Conservation (phyloP, 2,888 invertebrate genomes). For the Acronicta alni region DNA sequence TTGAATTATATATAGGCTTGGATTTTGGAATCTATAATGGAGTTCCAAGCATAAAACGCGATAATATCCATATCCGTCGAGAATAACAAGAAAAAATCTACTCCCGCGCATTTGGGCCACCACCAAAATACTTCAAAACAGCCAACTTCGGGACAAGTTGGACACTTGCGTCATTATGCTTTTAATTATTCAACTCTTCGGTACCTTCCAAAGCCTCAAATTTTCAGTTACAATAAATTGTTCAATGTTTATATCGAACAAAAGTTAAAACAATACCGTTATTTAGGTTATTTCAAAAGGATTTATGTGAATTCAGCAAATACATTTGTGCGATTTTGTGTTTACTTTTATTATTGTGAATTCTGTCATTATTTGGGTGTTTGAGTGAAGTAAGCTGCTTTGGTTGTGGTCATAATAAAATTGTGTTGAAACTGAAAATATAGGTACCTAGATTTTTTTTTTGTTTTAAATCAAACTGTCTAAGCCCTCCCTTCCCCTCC, state of each 20-base stretch:
- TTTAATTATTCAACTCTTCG: conserved; percentile 52
- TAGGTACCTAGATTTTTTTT: no score
- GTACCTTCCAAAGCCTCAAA: conserved; percentile 17
- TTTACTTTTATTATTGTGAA: background rate
- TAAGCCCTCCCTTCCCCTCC: no score
- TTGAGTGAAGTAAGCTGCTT: conserved; percentile 15
- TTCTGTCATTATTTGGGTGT: conserved; percentile 1
- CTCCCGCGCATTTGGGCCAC: background rate
- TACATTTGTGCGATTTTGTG: conserved; percentile 10
- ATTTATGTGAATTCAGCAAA: conserved; percentile 8
- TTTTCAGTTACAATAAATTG: conserved; percentile 30
- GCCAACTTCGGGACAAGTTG: conserved; percentile 54
- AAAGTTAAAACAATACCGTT: conserved; percentile 26
- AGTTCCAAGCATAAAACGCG: no score
- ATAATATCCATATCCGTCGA: no score
- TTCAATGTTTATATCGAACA: conserved; percentile 15
- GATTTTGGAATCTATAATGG: no score
- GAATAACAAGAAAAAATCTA: no score
- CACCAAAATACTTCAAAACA: conserved; percentile 42
- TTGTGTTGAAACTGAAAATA: background rate
- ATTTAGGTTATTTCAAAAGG: conserved; percentile 30
- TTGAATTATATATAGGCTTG: no score
- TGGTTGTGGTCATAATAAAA: conserved; percentile 9
- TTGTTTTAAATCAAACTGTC: no score
- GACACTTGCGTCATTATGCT: conserved; percentile 47